Evolutionary conservation across 2,888 invertebrate species (phyloP), one percentile per base, ranked within the genome.

Genomic region (Pasiphila rectangulata): DNA sequence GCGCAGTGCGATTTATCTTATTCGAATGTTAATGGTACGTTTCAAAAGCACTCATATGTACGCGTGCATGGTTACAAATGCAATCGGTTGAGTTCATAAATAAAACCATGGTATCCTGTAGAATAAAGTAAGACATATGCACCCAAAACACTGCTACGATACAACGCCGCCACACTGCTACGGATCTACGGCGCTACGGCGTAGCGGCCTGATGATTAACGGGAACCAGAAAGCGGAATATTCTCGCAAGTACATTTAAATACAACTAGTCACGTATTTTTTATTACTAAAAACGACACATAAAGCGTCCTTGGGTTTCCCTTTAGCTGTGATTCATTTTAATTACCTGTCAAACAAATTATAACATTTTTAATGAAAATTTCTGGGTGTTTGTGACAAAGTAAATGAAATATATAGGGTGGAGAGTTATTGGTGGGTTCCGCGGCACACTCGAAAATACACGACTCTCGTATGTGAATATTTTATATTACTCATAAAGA

Each of bases 401-500:
- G 32, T 27, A 49, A 57, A 47, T 47, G 47, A 47, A 47, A 47
- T 42, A 42, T 42, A 61, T 47, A 40, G 50, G 49, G 46, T 46
- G 52, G 42, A 48, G 51, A 53, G 53, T 55, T 49, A 57, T 59
- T 53, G n/a, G n/a, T 55, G 47, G 56, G 56, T 52, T 49, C 45
- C 51, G 41, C 41, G 40, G 43, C 30, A 37, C 38, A 40, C 21
- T 41, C 48, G 48, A 35, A 53, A 43, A 47, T 38, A 46, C 42
- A 51, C 49, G n/a, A n/a, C n/a, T n/a, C n/a, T 51, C 48, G 56
- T 56, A 60, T 58, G 55, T 57, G 57, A 59, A 54, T 51, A 57
- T 49, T 46, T 59, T n/a, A n/a, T n/a, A n/a, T n/a, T n/a, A n/a
- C n/a, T 53, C 53, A 46, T 45, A 63, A 67, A 63, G 63, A 44